Evolutionary conservation across 2,888 invertebrate genomes (phyloP), one percentile per base, ranked within the genome.

Genomic region (Drosophila monieri): DNA sequence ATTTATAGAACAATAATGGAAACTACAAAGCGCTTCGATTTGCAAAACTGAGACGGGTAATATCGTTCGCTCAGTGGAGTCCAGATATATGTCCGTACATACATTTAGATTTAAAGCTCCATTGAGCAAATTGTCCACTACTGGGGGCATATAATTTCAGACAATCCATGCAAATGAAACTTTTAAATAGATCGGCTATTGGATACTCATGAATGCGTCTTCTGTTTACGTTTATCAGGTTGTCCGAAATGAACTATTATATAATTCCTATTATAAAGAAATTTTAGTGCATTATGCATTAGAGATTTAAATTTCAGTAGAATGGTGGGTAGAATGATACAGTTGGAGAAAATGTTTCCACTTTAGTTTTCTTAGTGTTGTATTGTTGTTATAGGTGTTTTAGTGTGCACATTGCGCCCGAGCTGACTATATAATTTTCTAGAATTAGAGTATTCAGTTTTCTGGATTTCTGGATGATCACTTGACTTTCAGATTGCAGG

Each of bases 11-110:
- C 32, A 68, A 68, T 69, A 66, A 68, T 57, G 69, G 58, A 48
- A 66, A 69, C 47, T 69, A 57, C 55, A 65, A 67, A 67, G 18
- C 56, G 65, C 56, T 67, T 67, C 47, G 71, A 71, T 71, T 60
- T 61, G 71, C 67, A 41, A 70, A 70, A 59, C 70, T 37, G 54
- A 64, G 62, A 37, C 35, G 35, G 46, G 25, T 39, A 51, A 58
- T 59, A 58, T 58, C 2, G 46, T 66, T 69, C 41, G 67, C 62
- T 64, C 44, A 12, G 15, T 44, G 53, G 21, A 53, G 66, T 62
- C 62, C 62, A 65, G 52, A 65, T 62, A 53, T 64, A 67, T 46
- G 32, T 37, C 27, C 43, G 14, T 32, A 41, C 44, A 41, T 21
- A 43, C 49, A 68, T 56, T 48, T 68, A 49, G 41, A 51, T 67